phyloP scores from a whole-genome alignment of 1,140 invertebrate species.

The Hydropsyche tenuis region DNA sequence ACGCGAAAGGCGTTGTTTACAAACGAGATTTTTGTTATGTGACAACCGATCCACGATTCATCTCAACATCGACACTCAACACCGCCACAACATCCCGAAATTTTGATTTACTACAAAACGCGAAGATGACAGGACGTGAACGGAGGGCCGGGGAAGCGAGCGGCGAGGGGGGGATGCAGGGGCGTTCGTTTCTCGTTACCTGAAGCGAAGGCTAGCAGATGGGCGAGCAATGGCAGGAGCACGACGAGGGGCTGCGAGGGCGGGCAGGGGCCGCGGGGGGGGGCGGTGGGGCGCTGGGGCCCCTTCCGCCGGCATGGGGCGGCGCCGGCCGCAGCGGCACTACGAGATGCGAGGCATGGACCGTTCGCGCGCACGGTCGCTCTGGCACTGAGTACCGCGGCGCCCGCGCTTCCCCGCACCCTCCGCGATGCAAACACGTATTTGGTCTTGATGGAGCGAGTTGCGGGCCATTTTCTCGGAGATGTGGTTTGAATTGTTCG shows the following conservation, averaged over 20 bases:
- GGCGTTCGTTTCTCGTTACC: too few relatives aligned
- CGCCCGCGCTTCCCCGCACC: not conserved
- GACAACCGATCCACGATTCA: too few relatives aligned
- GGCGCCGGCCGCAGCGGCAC: conserved; percentile 21
- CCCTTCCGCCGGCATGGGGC: not conserved
- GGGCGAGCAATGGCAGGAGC: not conserved
- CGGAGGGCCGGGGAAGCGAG: not conserved
- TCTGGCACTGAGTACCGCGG: not conserved
- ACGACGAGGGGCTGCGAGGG: not conserved
- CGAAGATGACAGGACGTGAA: not conserved
- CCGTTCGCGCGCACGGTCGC: not conserved
- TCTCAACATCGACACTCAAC: too few relatives aligned
- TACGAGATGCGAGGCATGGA: not conserved
- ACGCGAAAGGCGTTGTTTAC: too few relatives aligned
- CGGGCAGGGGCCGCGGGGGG: not conserved
- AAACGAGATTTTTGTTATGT: too few relatives aligned
- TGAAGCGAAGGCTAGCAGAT: not conserved
- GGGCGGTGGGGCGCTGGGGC: not conserved
- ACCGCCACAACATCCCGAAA: too few relatives aligned
- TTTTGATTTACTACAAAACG: too few relatives aligned
- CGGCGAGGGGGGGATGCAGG: not conserved
- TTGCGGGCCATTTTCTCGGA: too few relatives aligned
- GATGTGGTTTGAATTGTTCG: too few relatives aligned
- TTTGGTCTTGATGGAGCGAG: too few relatives aligned
- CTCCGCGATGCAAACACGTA: not conserved